Percentiles rank a stretch among this genome's conserved stretches.
Evolutionary conservation across 2,113 vertebrate genomes (phyloP).

Genomic region (Salvator merianae): DNA sequence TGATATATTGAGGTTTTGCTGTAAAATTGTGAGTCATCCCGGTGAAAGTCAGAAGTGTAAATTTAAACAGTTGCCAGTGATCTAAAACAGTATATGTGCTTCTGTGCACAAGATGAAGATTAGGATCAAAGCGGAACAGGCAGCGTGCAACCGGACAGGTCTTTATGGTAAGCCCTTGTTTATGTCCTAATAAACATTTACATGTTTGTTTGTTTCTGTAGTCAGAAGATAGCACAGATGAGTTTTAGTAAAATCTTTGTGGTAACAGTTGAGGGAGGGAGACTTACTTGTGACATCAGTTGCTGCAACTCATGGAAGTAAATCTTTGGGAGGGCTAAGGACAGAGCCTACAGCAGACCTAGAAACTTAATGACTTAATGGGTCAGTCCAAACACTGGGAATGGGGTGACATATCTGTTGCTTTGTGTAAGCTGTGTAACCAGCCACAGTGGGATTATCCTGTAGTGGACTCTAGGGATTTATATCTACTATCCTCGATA

Average conservation of each 20-base stretch:
- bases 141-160: not conserved
- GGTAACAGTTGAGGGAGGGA: not conserved
- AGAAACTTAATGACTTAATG: not conserved
- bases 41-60: constrained; percentile 17
- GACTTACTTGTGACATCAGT: not conserved
- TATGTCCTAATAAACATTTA: constrained; percentile 6
- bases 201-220: not conserved
- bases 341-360: not conserved
- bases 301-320: constrained; percentile 3
- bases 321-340: not conserved
- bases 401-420: not conserved
- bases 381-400: not conserved
- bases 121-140: not conserved
- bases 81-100: constrained; percentile 1
- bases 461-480: not conserved
- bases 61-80: constrained; percentile 7
- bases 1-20: constrained; percentile 8
- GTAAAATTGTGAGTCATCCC: not conserved
- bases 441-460: not conserved
- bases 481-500: not conserved
- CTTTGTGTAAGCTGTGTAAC: not conserved
- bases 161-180: constrained; percentile 1
- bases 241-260: not conserved
- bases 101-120: not conserved
- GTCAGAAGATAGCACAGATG: not conserved